These are phyloP conservation scores for Triops cancriformis DNA, from an alignment of 1,140 invertebrate genomes.

Conservation along the genomic window DNA sequence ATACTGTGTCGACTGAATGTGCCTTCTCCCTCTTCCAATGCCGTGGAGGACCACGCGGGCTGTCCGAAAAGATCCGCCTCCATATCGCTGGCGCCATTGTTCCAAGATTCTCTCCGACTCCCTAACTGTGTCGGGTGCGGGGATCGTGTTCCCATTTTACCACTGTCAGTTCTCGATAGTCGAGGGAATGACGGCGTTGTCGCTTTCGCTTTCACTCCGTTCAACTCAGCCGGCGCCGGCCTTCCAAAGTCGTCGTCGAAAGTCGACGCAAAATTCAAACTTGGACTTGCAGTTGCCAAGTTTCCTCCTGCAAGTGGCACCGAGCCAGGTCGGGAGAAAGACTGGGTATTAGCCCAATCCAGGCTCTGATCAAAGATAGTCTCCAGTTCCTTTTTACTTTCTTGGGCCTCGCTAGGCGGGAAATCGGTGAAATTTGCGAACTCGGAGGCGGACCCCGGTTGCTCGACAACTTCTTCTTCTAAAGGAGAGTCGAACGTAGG, in stretches of 20 bases:
- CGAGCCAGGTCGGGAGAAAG: slow-evolving; percentile 29
- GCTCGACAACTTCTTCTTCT: slow-evolving; percentile 40
- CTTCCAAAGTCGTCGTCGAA: slow-evolving; percentile 61
- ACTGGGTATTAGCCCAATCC: slow-evolving; percentile 28
- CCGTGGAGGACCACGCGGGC: neutral
- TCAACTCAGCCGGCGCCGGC: slow-evolving; percentile 30
- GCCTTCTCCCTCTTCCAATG: neutral
- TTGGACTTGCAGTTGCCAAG: slow-evolving; percentile 35
- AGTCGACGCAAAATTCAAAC: slow-evolving; percentile 41
- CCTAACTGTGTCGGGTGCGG: slow-evolving; percentile 19
- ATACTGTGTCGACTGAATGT: slow-evolving; percentile 33
- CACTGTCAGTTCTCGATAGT: neutral
- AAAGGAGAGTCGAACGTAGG: neutral
- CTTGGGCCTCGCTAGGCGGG: slow-evolving; percentile 16
- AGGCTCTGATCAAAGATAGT: neutral
- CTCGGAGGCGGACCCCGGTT: slow-evolving; percentile 35
- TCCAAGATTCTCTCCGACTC: slow-evolving; percentile 30
- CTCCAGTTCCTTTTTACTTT: slow-evolving; percentile 23
- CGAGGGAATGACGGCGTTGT: slow-evolving; percentile 18
- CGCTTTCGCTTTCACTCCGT: slow-evolving; percentile 28
- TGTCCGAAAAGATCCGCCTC: slow-evolving; percentile 1
- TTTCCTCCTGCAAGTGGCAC: slow-evolving; percentile 29
- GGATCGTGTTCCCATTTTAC: neutral
- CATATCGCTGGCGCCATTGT: neutral
- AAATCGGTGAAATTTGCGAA: slow-evolving; percentile 28